A percentile compares a stretch with the other conserved stretches of the same genome.
Conservation (phyloP, 30 jellyfish, hydroid and myxozoan species). For the Hydractinia symbiolongicarpus region DNA sequence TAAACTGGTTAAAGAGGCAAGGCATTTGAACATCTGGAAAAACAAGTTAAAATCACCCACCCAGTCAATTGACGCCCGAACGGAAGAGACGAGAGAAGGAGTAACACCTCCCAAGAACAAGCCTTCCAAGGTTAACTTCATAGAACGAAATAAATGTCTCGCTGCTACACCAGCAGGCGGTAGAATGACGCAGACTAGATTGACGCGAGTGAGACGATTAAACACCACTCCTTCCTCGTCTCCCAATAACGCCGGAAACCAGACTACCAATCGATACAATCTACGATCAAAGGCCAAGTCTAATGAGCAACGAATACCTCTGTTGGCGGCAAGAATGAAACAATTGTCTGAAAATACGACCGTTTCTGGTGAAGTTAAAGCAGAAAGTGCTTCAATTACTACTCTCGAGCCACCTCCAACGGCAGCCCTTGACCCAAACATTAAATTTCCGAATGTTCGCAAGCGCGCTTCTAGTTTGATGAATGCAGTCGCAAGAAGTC, state of each 20-base stretch:
- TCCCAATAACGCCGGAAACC: no score
- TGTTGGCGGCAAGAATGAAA: neutral
- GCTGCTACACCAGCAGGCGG: constrained; percentile 1
- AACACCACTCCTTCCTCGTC: no score
- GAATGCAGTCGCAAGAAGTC: neutral
- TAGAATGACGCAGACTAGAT: neutral
- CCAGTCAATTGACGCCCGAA: neutral
- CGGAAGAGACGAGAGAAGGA: neutral
- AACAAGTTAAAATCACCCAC: neutral
- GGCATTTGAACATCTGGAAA: neutral
- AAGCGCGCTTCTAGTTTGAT: constrained; percentile 9
- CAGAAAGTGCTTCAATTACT: neutral
- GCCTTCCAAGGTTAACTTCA: constrained; percentile 19
- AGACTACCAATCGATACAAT: neutral
- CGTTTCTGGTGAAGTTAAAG: neutral
- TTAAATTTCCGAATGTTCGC: constrained; percentile 1
- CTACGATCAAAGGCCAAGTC: constrained; percentile 1
- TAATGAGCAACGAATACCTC: neutral
- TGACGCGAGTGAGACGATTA: no score
- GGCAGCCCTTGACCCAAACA: neutral
- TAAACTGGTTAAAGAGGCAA: neutral
- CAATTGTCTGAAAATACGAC: neutral
- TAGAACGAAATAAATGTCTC: constrained; percentile 23
- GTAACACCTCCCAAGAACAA: neutral
- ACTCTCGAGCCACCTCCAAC: neutral